Conservation (phyloP, 2,797 vertebrate genomes). For the Euthynnus affinis region DNA sequence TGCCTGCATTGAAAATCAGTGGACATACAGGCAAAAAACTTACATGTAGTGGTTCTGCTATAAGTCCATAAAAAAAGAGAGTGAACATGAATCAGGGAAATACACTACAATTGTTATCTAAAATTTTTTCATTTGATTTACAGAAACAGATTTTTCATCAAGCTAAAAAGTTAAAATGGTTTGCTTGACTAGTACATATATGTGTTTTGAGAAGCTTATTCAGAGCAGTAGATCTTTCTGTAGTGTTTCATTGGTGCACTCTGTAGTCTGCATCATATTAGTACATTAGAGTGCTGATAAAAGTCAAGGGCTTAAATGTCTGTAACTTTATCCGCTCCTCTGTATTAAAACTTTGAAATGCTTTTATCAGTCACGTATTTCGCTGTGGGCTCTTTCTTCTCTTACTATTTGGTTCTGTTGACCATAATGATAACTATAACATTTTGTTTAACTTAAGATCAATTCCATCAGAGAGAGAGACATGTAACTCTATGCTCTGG, state of each 20-base stretch:
- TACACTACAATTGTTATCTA: background rate
- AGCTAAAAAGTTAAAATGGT: background rate
- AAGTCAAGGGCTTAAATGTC: background rate
- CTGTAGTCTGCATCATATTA: background rate
- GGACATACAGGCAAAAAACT: too few relatives aligned
- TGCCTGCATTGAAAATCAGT: too few relatives aligned
- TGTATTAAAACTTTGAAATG: background rate
- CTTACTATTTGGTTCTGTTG: background rate
- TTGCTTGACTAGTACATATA: background rate
- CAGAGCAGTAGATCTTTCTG: too few relatives aligned
- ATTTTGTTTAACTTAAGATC: conserved; percentile 13
- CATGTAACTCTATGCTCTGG: background rate
- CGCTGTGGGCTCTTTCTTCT: background rate
- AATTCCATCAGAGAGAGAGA: background rate
- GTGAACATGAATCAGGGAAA: background rate
- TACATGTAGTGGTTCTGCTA: background rate
- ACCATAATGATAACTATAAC: background rate
- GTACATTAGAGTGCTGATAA: background rate
- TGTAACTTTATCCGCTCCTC: background rate
- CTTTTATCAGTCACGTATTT: background rate
- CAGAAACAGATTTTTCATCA: background rate
- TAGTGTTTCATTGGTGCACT: too few relatives aligned
- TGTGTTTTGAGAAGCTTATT: background rate
- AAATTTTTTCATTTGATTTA: background rate
- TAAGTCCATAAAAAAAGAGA: background rate